Conservation (phyloP, 2,113 vertebrate species). For the Laticauda laticaudata region DNA sequence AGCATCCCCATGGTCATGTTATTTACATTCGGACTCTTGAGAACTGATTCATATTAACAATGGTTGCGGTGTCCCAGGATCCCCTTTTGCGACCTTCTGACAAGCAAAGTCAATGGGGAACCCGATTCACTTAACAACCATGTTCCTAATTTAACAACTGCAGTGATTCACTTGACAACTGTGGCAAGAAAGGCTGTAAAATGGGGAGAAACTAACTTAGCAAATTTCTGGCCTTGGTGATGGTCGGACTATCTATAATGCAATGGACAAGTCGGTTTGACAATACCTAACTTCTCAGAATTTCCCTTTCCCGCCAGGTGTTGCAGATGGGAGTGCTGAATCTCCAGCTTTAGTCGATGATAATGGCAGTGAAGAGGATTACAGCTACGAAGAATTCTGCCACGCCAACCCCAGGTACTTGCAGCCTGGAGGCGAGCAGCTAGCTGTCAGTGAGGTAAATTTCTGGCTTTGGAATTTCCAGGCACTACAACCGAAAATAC, state of each 20-base stretch:
- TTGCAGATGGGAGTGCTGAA: conserved; percentile 80
- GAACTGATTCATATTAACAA: too few species aligned
- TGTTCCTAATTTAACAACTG: too few species aligned
- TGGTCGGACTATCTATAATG: background rate
- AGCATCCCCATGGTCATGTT: too few species aligned
- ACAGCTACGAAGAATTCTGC: conserved; percentile 88
- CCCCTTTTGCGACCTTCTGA: too few species aligned
- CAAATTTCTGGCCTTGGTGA: too few species aligned
- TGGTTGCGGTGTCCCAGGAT: too few species aligned
- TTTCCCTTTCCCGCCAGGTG: conserved; percentile 57
- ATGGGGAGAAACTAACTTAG: too few species aligned
- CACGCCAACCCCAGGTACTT: conserved; percentile 84
- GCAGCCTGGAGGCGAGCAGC: conserved; percentile 88
- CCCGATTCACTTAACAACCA: too few species aligned
- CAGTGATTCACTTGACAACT: too few species aligned
- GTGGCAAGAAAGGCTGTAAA: too few species aligned
- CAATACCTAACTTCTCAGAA: conserved; percentile 38
- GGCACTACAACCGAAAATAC: background rate
- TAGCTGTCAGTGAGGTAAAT: conserved; percentile 91
- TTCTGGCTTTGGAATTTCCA: background rate
- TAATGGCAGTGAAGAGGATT: conserved; percentile 92
- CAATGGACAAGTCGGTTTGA: conserved; percentile 19
- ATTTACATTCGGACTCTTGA: too few species aligned
- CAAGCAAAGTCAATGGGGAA: too few species aligned
- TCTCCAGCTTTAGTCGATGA: conserved; percentile 81